Conservation (phyloP, 2,888 invertebrate genomes). For the Holacanthella duospinosa region DNA sequence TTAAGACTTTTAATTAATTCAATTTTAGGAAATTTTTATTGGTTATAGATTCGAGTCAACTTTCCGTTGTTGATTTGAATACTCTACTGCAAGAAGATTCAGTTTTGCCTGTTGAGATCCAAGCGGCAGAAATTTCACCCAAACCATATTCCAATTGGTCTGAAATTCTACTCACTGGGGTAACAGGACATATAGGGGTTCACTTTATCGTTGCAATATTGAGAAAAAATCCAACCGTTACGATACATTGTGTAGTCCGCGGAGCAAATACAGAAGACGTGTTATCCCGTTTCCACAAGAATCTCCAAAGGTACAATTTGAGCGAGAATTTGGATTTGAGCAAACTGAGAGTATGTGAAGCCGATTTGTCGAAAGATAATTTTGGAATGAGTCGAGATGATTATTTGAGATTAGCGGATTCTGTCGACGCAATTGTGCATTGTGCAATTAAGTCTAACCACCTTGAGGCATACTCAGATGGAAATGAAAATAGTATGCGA, state of each 20-base stretch:
- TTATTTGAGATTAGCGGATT: constrained; percentile 13
- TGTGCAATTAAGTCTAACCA: constrained; percentile 28
- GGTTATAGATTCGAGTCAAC: too few species aligned
- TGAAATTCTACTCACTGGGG: constrained; percentile 25
- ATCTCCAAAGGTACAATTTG: constrained; percentile 11
- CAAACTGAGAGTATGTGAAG: constrained; percentile 16
- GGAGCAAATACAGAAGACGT: constrained; percentile 13
- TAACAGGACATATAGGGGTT: constrained; percentile 26
- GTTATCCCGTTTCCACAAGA: constrained; percentile 14
- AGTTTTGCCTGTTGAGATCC: constrained; percentile 17
- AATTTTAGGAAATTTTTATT: too few species aligned
- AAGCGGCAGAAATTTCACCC: neutral
- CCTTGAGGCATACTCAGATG: constrained; percentile 20
- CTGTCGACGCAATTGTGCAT: constrained; percentile 25
- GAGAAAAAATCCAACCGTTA: neutral
- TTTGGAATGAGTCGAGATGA: neutral
- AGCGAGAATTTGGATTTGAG: constrained; percentile 9
- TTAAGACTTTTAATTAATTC: too few species aligned
- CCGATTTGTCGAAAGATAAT: constrained; percentile 13
- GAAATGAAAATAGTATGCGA: constrained; percentile 15
- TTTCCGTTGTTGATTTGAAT: too few species aligned
- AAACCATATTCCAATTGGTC: constrained; percentile 16
- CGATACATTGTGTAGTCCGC: constrained; percentile 24
- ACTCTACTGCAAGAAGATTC: constrained; percentile 16
- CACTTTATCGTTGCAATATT: constrained; percentile 13